Evolutionary conservation across 1,140 invertebrate genomes (phyloP), one percentile per base, ranked within the genome.

Genomic region (Caerostris extrusa): DNA sequence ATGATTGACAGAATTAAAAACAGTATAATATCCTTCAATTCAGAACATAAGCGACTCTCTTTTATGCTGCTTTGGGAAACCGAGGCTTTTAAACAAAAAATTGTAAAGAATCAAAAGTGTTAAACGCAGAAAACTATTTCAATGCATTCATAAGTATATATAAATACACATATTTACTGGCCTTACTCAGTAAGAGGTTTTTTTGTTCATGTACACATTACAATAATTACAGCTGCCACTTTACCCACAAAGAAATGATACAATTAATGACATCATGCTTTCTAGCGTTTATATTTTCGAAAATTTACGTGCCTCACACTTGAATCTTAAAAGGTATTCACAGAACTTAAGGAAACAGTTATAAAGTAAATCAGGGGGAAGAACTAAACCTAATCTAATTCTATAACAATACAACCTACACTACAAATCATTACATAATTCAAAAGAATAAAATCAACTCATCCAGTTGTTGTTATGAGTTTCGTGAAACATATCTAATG

Each of bases 361-460:
- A 12, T n/a, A 85, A 58, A 85, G 69, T 77, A 58, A 85, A 85
- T n/a, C 82, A 85, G 57, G 34, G 19, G 56, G 86, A 50, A 57
- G 56, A 57, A 19, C 86, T 88, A 88, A 64, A 88, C 60, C 61
- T 64, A 88, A 67, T 57, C 82, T 83, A 88, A 87, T 64, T 88
- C 86, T 88, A 88, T 12, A 67, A 88, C 86, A 53, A 64, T 67
- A 88, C 55, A 85, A 85, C 12, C 86, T 88, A 88, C 86, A 57
- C 86, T 88, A 88, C 53, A 88, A 88, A 58, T 88, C 57, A 60
- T 85, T 85, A 85, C 17, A 58, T 60, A 85, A 85, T 85, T 8
- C 14, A 85, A 85, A 85, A 60, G 56, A 85, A 85, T 85, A 85
- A 34, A 57, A 85, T 60, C 56, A 60, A 85, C 82, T 85, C 82